Evolutionary conservation across 2,888 invertebrate genomes (phyloP).

Genomic region (Ditula angustiorana): DNA sequence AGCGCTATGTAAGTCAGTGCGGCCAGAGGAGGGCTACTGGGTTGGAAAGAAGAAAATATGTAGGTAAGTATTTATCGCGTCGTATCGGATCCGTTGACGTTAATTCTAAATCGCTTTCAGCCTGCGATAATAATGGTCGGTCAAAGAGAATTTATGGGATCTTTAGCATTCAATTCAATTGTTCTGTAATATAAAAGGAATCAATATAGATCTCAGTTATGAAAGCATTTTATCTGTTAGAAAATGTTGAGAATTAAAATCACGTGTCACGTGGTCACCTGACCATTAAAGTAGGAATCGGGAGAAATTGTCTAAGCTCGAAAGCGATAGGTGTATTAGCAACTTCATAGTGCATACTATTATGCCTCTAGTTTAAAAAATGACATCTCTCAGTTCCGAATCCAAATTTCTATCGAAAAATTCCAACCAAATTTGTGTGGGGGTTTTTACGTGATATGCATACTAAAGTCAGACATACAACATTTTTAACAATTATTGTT

Average conservation of each 20-base stretch:
- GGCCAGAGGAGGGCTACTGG: too few relatives aligned
- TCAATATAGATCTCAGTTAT: neutral
- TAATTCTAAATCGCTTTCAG: neutral
- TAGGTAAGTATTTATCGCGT: too few relatives aligned
- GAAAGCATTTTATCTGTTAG: neutral
- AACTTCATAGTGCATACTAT: neutral
- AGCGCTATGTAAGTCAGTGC: too few relatives aligned
- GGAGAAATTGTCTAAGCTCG: too few relatives aligned
- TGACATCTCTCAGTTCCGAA: too few relatives aligned
- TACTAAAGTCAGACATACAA: too few relatives aligned
- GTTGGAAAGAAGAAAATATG: too few relatives aligned
- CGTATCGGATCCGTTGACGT: neutral
- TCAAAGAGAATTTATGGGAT: constrained; percentile 29
- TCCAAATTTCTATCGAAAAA: too few relatives aligned
- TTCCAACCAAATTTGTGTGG: too few relatives aligned
- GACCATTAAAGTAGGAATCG: too few relatives aligned
- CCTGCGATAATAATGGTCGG: constrained; percentile 22
- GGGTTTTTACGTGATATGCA: too few relatives aligned
- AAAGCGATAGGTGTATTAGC: neutral
- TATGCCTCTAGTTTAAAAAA: neutral
- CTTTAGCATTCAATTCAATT: constrained; percentile 34
- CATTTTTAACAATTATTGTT: too few relatives aligned
- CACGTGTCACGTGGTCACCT: neutral
- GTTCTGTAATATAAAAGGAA: constrained; percentile 18
- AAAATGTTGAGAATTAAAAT: neutral